phyloP scores from a whole-genome alignment of 1,140 invertebrate species.

The Microplitis demolitor region DNA sequence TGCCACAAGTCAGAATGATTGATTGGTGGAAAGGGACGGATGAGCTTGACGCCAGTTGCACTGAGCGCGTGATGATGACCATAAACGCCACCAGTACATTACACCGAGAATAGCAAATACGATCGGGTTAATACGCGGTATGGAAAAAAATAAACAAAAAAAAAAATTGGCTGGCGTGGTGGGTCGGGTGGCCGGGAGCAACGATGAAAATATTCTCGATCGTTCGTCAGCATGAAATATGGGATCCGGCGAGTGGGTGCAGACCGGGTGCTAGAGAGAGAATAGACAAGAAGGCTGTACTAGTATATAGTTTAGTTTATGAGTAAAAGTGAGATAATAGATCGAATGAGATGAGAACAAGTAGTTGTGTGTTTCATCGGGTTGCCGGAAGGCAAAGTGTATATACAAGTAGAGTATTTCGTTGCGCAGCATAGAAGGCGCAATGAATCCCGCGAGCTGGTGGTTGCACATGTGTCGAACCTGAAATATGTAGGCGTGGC shows the following conservation, averaged over 20 bases:
- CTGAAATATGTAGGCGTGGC: constrained; percentile 64
- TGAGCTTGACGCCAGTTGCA: neutral
- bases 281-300: neutral
- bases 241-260: constrained; percentile 28
- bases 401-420: constrained; percentile 27
- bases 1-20: constrained; percentile 13
- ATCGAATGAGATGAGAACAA: constrained; percentile 8
- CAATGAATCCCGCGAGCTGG: constrained; percentile 31
- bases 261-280: constrained; percentile 8
- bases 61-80: constrained; percentile 5
- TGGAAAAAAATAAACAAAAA: neutral
- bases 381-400: constrained; percentile 24
- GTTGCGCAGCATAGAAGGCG: constrained; percentile 44
- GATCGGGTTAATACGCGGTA: constrained; percentile 12
- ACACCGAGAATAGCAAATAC: constrained; percentile 11
- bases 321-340: neutral
- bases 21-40: constrained; percentile 1
- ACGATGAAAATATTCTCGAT: constrained; percentile 59
- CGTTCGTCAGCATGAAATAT: constrained; percentile 59
- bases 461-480: constrained; percentile 60
- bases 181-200: constrained; percentile 36
- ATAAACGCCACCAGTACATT: constrained; percentile 10
- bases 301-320: neutral
- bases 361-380: constrained; percentile 14
- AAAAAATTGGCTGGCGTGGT: constrained; percentile 26